Evolutionary conservation across 2,888 invertebrate genomes (phyloP).

Genomic region (Hecatera dysodea): DNA sequence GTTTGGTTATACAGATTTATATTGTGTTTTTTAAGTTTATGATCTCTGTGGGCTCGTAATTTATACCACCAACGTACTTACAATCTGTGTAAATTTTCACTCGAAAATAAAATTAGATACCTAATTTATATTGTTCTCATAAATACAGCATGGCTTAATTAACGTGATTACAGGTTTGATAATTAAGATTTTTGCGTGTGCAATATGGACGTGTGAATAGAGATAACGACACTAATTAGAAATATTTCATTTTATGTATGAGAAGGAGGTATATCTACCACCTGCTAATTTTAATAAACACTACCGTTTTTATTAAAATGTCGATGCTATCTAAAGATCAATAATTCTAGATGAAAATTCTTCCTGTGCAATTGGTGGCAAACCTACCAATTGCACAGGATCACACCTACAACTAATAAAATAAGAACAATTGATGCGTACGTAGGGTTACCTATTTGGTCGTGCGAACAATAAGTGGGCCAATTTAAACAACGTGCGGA

Average conservation of each 20-base stretch:
- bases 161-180: conserved; percentile 32
- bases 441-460: not conserved
- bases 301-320: not conserved
- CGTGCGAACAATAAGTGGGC: conserved; percentile 27
- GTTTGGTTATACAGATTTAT: conserved; percentile 35
- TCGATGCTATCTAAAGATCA: not conserved
- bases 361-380: not conserved
- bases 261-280: not conserved
- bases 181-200: conserved; percentile 34
- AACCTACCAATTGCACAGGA: conserved; percentile 3
- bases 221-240: conserved; percentile 19
- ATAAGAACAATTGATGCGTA: conserved; percentile 15
- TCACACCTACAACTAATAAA: not conserved
- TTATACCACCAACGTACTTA: conserved; percentile 39
- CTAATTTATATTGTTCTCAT: conserved; percentile 35
- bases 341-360: not conserved
- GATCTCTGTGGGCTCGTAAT: not conserved
- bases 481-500: too few relatives aligned
- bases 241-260: not conserved
- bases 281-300: too few relatives aligned
- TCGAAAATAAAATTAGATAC: conserved; percentile 45
- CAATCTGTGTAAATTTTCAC: conserved; percentile 8
- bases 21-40: conserved; percentile 2
- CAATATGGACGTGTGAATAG: conserved; percentile 18
- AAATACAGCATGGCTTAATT: conserved; percentile 25